Percentiles rank a stretch among this genome's conserved stretches.
phyloP scores from a whole-genome alignment of 1,140 invertebrate genomes.

The Andrena cerasifolii region DNA sequence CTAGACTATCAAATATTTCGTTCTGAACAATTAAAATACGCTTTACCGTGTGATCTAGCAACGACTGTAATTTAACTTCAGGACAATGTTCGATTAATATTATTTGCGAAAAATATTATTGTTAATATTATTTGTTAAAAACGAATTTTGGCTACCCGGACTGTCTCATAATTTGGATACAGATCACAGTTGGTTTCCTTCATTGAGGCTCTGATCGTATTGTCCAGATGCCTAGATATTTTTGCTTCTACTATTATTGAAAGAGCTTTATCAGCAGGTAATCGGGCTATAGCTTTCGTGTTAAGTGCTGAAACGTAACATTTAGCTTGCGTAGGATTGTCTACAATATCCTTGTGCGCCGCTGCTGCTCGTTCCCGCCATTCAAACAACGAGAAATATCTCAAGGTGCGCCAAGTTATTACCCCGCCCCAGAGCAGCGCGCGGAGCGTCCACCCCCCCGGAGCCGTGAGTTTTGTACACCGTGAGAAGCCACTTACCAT shows the following conservation, averaged over 20 bases:
- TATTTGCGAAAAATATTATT: not conserved
- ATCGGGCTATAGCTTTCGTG: too few species aligned
- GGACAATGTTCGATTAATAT: not conserved
- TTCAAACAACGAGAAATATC: conserved; percentile 3
- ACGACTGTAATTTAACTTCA: not conserved
- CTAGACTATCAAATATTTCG: not conserved
- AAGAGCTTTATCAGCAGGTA: not conserved
- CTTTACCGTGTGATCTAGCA: not conserved
- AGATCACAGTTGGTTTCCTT: not conserved
- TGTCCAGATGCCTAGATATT: not conserved
- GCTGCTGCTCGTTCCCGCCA: not conserved
- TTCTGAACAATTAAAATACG: not conserved
- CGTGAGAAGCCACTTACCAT: conserved; percentile 7
- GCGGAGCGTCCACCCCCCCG: not conserved
- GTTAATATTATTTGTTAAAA: not conserved
- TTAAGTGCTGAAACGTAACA: too few species aligned
- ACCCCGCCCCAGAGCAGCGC: not conserved
- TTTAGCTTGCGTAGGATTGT: too few species aligned
- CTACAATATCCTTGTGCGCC: too few species aligned
- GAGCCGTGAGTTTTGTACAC: not conserved
- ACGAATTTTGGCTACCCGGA: not conserved
- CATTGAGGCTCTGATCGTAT: not conserved
- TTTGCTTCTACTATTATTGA: not conserved
- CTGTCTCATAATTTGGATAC: not conserved
- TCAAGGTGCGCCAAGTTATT: not conserved